Conservation (phyloP, 2,113 vertebrate species). For the Corythoichthys haematopterus region DNA sequence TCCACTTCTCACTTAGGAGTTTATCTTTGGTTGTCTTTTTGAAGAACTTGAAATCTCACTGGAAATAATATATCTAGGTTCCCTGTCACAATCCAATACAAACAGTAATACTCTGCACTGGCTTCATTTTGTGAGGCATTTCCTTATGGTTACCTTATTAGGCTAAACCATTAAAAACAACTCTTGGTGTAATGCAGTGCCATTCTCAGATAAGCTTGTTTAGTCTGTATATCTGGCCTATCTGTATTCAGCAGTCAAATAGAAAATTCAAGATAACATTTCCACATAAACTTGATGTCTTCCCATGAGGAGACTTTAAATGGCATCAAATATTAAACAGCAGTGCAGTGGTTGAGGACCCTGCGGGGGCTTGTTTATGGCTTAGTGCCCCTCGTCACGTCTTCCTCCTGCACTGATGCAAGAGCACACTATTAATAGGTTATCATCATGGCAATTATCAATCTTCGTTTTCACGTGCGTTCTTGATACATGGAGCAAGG, state of each 20-base stretch:
- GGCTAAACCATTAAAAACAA: neutral
- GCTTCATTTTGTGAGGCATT: neutral
- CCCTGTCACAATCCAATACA: neutral
- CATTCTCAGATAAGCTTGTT: neutral
- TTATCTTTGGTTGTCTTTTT: neutral
- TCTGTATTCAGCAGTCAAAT: neutral
- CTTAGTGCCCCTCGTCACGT: conserved; percentile 52
- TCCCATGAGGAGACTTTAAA: neutral
- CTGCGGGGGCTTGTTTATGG: neutral
- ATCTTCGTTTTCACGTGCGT: conserved; percentile 16
- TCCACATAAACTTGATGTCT: neutral
- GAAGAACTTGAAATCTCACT: neutral
- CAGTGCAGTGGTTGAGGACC: conserved; percentile 2
- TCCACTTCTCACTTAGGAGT: neutral
- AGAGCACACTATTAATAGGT: conserved; percentile 42
- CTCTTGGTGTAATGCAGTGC: neutral
- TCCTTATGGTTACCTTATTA: neutral
- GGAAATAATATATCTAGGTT: neutral
- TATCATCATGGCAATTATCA: conserved; percentile 34
- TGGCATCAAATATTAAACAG: neutral
- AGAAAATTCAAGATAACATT: neutral
- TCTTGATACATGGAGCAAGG: conserved; percentile 16
- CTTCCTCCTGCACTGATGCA: conserved; percentile 15
- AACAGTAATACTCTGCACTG: neutral
- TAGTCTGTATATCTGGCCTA: neutral